These are phyloP conservation scores for Aphelinus certus DNA, from an alignment of 1,140 invertebrate species.

Conservation along the genomic window DNA sequence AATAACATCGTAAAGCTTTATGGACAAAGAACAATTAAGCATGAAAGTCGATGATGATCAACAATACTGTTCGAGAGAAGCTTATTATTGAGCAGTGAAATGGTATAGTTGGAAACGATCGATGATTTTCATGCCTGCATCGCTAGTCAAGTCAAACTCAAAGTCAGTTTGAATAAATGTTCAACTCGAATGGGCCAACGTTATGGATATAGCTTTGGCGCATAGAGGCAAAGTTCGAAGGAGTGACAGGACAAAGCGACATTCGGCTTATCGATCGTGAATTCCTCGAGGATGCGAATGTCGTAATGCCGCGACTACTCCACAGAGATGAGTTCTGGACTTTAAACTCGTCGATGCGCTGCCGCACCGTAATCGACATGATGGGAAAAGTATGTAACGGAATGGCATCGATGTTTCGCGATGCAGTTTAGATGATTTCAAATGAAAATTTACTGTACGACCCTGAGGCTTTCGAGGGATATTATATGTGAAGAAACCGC, in stretches of 20 bases:
- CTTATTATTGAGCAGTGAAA: no score
- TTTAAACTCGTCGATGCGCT: constrained; percentile 9
- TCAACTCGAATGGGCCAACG: not conserved
- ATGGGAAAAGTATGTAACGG: constrained; percentile 49
- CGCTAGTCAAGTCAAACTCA: not conserved
- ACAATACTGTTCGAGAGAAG: no score
- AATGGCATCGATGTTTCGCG: constrained; percentile 20
- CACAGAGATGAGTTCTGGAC: constrained; percentile 15
- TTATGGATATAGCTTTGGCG: not conserved
- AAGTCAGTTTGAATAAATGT: not conserved
- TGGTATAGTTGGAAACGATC: no score
- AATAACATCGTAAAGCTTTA: no score
- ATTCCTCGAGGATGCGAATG: constrained; percentile 18
- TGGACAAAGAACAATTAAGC: no score
- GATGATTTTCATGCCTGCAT: no score
- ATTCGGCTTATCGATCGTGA: constrained; percentile 29
- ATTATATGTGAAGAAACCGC: no score
- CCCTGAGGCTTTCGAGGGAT: no score
- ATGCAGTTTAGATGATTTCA: not conserved
- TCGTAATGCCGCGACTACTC: constrained; percentile 27
- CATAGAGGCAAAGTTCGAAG: constrained; percentile 12
- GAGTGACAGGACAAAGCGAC: constrained; percentile 32
- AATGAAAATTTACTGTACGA: constrained; percentile 12
- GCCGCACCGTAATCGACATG: constrained; percentile 47
- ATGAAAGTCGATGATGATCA: no score